Conservation (phyloP, 2,797 vertebrate genomes). For the Lemur catta region DNA sequence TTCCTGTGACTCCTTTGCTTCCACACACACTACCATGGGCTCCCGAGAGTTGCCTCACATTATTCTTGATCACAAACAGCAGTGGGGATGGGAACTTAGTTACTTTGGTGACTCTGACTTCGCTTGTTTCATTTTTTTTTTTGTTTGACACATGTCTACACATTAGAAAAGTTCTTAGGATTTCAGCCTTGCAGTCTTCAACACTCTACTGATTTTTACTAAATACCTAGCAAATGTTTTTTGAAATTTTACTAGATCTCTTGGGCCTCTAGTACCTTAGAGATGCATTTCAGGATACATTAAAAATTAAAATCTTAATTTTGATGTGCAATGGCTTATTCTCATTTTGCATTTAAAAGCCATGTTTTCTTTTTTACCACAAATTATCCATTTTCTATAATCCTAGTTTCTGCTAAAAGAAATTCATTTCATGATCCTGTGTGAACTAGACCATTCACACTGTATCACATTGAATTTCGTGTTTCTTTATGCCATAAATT, state of each 20-base stretch:
- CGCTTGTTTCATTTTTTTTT: neutral
- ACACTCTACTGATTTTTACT: neutral
- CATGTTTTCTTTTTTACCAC: neutral
- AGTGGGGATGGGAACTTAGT: neutral
- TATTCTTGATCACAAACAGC: too few species aligned
- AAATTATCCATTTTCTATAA: neutral
- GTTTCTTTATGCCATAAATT: neutral
- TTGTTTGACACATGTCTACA: neutral
- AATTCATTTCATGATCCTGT: neutral
- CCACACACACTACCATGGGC: too few species aligned
- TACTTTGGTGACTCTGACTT: neutral
- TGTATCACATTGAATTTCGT: neutral
- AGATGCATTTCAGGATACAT: neutral
- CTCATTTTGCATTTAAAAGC: neutral
- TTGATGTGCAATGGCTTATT: neutral
- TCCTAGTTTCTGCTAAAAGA: neutral
- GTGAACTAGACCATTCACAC: neutral
- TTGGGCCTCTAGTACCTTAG: neutral
- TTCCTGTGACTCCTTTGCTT: fast-evolving
- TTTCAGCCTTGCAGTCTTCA: neutral
- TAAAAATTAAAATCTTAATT: neutral
- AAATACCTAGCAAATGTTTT: neutral
- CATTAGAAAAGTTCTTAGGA: neutral
- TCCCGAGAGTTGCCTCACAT: neutral
- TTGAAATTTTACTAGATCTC: neutral